Base-by-base conservation (phyloP, 64 coral and sea anemone species). In the Montipora foliosa region DNA sequence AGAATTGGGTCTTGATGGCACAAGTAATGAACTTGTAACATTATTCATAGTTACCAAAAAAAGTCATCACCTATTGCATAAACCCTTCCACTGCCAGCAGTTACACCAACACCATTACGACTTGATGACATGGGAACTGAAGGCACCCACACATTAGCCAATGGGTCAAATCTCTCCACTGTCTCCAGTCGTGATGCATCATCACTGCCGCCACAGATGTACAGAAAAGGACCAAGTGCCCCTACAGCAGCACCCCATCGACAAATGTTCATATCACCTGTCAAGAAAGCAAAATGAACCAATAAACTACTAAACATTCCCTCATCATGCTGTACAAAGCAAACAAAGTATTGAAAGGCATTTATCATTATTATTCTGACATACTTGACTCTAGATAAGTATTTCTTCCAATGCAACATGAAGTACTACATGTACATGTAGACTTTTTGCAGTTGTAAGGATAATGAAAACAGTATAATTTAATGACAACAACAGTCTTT, bases 161-260 rank as follows among this genome's bases (percentile, higher is more conserved):
- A 96, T 10, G 98, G 98, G 79, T 99, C 98, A 92, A 94, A 99
- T 19, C 98, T 76, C 80, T 99, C 98, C 4, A 99, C 98, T 48
- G 98, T 99, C 6, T 99, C 92, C 47, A 99, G 47, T 4, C 98
- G 84, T 3, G 98, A 99, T 2, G 98, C 89, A 67, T 99, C 98
- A 50, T 99, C 98, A 92, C 98, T 99, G 73, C 98, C 98, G 17
- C 98, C 98, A 85, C 98, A 99, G 79, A 99, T 99, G 55, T 99
- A 99, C 67, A 99, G 76, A 68, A 94, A 99, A 3, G 98, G 95
- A 24, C 98, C 98, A 9, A 99, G 49, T 49, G 98, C 79, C 47
- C 98, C 98, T 3, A 99, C 95, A 12, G 88, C 95, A 11, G 98
- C 98, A 48, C 98, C 98, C 98, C 98, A 99, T 8, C 98, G 98